Evolutionary conservation across 2,113 vertebrate genomes (phyloP).

Genomic region (Myanophis thanlyinensis): DNA sequence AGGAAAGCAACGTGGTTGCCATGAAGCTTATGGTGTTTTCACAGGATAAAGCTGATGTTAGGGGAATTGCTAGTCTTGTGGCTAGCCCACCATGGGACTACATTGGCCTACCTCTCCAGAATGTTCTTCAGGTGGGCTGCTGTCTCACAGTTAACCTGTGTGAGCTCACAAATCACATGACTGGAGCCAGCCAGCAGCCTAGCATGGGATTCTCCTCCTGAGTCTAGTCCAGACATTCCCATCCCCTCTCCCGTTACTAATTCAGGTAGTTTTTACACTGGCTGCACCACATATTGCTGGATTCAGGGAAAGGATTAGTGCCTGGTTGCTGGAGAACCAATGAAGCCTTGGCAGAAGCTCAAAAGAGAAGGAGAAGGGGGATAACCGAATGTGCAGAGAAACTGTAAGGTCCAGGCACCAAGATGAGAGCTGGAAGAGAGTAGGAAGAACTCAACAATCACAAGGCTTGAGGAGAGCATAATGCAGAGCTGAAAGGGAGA

Average conservation of each 20-base stretch:
- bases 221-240: neutral
- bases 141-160: conserved; percentile 15
- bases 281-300: neutral
- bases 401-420: neutral
- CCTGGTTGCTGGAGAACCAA: neutral
- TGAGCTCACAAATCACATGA: neutral
- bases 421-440: neutral
- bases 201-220: neutral
- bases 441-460: neutral
- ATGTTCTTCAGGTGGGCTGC: conserved; percentile 10
- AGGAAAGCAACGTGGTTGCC: conserved; percentile 10
- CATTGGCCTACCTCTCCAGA: neutral
- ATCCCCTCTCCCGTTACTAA: neutral
- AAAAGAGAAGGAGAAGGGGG: neutral
- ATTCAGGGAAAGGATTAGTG: neutral
- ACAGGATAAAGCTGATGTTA: conserved; percentile 14
- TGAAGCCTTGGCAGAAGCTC: neutral
- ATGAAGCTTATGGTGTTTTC: conserved; percentile 2
- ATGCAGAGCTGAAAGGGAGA: neutral
- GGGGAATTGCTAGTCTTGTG: conserved; percentile 32
- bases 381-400: neutral
- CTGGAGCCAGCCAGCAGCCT: neutral
- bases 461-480: no score
- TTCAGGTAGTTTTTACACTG: neutral
- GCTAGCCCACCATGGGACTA: conserved; percentile 20